Evolutionary conservation across 2,888 invertebrate genomes (phyloP).

Genomic region (Phalera bucephala): DNA sequence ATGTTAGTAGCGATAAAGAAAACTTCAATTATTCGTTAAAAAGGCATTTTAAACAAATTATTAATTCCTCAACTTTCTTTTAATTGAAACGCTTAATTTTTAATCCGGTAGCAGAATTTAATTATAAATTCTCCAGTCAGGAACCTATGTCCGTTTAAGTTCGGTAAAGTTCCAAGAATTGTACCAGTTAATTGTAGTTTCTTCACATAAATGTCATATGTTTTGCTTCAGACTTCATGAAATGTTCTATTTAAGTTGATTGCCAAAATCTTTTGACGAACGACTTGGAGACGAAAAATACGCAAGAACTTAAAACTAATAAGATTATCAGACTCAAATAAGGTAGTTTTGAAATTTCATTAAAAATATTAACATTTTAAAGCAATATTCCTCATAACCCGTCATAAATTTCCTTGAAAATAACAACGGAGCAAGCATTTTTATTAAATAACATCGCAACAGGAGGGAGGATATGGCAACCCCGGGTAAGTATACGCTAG

Average conservation of each 20-base stretch:
- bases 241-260: no score
- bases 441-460: slow-evolving; percentile 27
- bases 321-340: slow-evolving; percentile 6
- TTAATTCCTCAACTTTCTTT: background rate
- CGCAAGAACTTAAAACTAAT: slow-evolving; percentile 18
- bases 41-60: background rate
- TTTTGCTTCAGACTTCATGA: no score
- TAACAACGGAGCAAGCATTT: slow-evolving; percentile 24
- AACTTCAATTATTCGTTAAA: no score
- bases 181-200: no score
- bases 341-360: slow-evolving; percentile 7
- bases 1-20: no score
- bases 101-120: background rate
- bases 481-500: slow-evolving; percentile 26
- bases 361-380: slow-evolving; percentile 28
- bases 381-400: slow-evolving; percentile 17
- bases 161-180: background rate
- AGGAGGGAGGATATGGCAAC: slow-evolving; percentile 6
- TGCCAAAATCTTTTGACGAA: no score
- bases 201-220: no score
- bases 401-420: slow-evolving; percentile 19
- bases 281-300: no score
- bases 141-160: background rate
- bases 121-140: background rate
- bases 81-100: no score